Evolutionary conservation across 2,888 invertebrate genomes (phyloP).

Genomic region (Pristionchus arcanus): DNA sequence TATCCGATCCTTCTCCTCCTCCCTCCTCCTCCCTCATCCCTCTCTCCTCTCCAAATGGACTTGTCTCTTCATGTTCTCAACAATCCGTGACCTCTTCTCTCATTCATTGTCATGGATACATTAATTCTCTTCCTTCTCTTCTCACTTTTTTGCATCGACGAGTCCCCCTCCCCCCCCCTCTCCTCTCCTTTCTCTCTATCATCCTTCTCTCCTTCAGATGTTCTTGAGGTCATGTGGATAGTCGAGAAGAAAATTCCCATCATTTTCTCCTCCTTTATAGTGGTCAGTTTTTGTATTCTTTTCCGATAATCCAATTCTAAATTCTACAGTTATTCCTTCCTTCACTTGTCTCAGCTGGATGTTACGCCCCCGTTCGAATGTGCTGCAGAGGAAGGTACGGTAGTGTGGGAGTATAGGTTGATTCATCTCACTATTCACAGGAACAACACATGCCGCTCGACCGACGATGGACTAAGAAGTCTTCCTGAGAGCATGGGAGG

Average conservation of each 20-base stretch:
- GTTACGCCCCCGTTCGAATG: slow-evolving; percentile 57
- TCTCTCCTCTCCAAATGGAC: not conserved
- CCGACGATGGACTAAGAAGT: slow-evolving; percentile 50
- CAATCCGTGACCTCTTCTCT: not conserved
- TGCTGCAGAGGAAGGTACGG: slow-evolving; percentile 71
- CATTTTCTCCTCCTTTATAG: slow-evolving; percentile 10
- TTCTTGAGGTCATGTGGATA: slow-evolving; percentile 25
- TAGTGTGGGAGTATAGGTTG: not conserved
- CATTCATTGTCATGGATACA: slow-evolving; percentile 16
- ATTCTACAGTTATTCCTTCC: not conserved
- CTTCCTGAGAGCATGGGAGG: slow-evolving; percentile 51
- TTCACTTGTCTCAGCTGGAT: slow-evolving; percentile 31
- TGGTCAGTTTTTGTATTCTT: not conserved
- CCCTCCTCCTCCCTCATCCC: not conserved
- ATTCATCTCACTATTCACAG: not conserved
- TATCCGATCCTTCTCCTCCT: not conserved
- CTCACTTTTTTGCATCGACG: slow-evolving; percentile 22
- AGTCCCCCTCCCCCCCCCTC: not conserved
- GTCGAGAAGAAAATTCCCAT: not conserved
- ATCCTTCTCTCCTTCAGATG: slow-evolving; percentile 29
- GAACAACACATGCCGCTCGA: slow-evolving; percentile 53
- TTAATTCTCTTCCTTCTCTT: not conserved
- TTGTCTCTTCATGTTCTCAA: slow-evolving; percentile 19
- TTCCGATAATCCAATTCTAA: not conserved
- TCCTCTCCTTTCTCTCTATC: not conserved